Conservation (phyloP, 1,140 invertebrate genomes). For the Zaprionus gabonicus region DNA sequence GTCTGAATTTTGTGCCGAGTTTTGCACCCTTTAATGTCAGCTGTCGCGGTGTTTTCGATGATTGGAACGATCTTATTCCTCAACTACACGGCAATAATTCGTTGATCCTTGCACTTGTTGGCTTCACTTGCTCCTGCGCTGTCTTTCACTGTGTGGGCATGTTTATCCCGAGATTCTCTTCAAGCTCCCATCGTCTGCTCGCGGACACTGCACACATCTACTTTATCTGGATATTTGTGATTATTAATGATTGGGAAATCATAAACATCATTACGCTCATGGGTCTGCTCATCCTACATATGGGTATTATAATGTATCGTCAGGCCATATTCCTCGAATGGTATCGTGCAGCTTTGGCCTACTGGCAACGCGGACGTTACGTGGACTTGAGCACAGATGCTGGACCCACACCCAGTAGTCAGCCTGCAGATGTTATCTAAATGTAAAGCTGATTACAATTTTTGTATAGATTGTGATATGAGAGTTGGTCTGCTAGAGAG, state of each 20-base stretch:
- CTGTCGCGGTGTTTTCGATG: conserved; percentile 92
- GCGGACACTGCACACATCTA: conserved; percentile 95
- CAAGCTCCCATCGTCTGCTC: conserved; percentile 96
- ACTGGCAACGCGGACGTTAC: conserved; percentile 66
- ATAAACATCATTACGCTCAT: conserved; percentile 93
- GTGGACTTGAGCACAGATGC: conserved; percentile 53
- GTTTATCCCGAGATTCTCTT: conserved; percentile 97
- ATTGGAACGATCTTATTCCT: conserved; percentile 92
- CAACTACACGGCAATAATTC: conserved; percentile 88
- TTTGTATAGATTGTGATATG: conserved; percentile 64
- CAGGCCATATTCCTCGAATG: conserved; percentile 87
- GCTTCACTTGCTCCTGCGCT: conserved; percentile 96
- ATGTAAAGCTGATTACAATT: background rate
- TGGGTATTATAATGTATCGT: conserved; percentile 92
- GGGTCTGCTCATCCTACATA: conserved; percentile 90
- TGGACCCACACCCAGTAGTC: conserved; percentile 53
- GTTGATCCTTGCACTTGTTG: conserved; percentile 85
- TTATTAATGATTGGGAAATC: conserved; percentile 90
- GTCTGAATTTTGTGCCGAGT: conserved; percentile 93
- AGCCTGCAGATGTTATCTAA: conserved; percentile 75
- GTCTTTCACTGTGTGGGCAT: conserved; percentile 99
- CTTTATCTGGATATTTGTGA: conserved; percentile 94
- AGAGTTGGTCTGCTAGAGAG: conserved; percentile 48
- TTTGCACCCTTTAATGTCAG: conserved; percentile 91
- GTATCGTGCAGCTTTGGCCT: conserved; percentile 64